Evolutionary conservation across 1,140 invertebrate genomes (phyloP), one percentile per base, ranked within the genome.

Genomic region (Drepana arcuata): DNA sequence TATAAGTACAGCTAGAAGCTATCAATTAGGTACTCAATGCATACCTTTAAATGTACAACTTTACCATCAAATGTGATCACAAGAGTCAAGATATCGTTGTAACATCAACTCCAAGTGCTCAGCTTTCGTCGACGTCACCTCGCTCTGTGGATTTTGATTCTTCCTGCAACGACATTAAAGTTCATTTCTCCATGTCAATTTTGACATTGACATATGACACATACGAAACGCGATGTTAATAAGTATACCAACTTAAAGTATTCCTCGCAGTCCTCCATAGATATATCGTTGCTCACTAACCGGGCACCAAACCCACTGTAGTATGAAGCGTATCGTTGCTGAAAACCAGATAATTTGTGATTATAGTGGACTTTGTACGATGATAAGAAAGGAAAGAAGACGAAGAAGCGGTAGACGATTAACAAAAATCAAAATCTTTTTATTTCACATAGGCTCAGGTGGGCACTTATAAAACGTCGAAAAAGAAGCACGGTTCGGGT

Each of bases 211-310:
- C 18, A 21, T 21, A 21, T n/a, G n/a, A n/a, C n/a, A n/a, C n/a
- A n/a, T n/a, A n/a, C n/a, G n/a, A n/a, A n/a, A n/a, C n/a, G n/a
- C n/a, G n/a, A n/a, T n/a, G n/a, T n/a, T n/a, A n/a, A n/a, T n/a
- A n/a, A 12, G 28, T 1, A 28, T 41, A 51, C 63, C 34, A 45
- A 72, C 73, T 74, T 78, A 41, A 64, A 57, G 29, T 64, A 85
- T 37, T 86, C 85, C 65, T 89, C 85, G 42, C 80, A 88, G 43
- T 90, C 88, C 41, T 89, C 87, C 41, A 90, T 67, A 16, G 80
- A 83, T 2, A 88, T 81, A 31, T 86, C 84, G 18, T 83, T 84
- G 35, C 72, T 78, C 7, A 80, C 74, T 12, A 90, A 81, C 35
- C 87, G 84, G 5, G 81, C 70, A 7, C 88, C 89, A 48, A 88